A percentile compares a stretch with the other conserved stretches of the same genome.
Evolutionary conservation across 2,888 invertebrate genomes (phyloP).

Genomic region (Trypoxylon attenuatum): DNA sequence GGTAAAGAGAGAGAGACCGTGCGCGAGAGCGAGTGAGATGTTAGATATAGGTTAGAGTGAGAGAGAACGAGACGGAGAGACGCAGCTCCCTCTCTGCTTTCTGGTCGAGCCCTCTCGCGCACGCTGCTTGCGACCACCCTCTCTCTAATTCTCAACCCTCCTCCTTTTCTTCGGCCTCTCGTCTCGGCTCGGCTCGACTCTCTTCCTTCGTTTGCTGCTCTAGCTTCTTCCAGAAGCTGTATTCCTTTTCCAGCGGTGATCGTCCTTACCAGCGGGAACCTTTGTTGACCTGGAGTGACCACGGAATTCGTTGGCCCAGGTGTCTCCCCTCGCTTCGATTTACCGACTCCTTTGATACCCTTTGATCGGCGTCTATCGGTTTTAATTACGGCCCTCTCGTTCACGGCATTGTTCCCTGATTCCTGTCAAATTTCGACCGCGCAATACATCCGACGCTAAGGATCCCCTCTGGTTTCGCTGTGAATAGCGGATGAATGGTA

Average conservation of each 20-base stretch:
- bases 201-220: constrained; percentile 6
- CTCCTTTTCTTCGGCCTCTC: not conserved
- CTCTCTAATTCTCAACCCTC: constrained; percentile 48
- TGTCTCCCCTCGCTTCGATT: not conserved
- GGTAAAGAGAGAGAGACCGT: constrained; percentile 4
- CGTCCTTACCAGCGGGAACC: not conserved
- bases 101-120: constrained; percentile 32
- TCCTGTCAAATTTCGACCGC: not conserved
- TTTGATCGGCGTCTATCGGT: not conserved
- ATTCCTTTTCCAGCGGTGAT: not conserved
- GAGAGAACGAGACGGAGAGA: constrained; percentile 26
- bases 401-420: constrained; percentile 4
- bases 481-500: constrained; percentile 2
- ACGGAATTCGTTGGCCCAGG: constrained; percentile 35
- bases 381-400: constrained; percentile 12
- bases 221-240: not conserved
- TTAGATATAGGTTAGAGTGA: constrained; percentile 7
- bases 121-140: constrained; percentile 51
- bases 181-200: too few relatives aligned
- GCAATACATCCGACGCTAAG: not conserved
- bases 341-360: not conserved
- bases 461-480: too few relatives aligned
- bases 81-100: constrained; percentile 26
- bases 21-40: not conserved
- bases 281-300: constrained; percentile 6